Conservation (phyloP, 1,140 invertebrate species). For the Acromyrmex charruanus region DNA sequence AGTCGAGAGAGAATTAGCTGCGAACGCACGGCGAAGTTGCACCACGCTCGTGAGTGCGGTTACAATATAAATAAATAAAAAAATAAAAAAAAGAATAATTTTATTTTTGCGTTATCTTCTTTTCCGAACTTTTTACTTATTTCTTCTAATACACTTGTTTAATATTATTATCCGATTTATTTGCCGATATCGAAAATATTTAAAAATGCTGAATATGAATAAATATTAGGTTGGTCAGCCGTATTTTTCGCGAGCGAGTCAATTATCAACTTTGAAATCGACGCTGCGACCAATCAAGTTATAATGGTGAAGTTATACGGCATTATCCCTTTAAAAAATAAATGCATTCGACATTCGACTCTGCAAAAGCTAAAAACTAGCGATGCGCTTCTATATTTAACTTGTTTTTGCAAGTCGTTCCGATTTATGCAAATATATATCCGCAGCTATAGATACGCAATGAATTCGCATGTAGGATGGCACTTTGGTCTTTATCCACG, state of each 20-base stretch:
- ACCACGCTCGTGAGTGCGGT: too few species aligned
- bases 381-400: slow-evolving; percentile 59
- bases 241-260: slow-evolving; percentile 50
- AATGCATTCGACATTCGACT: slow-evolving; percentile 42
- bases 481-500: slow-evolving; percentile 45
- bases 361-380: slow-evolving; percentile 52
- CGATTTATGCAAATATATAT: slow-evolving; percentile 60
- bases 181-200: slow-evolving; percentile 16
- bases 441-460: slow-evolving; percentile 28
- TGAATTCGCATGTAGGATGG: slow-evolving; percentile 23
- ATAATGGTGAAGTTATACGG: slow-evolving; percentile 53
- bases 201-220: slow-evolving; percentile 33
- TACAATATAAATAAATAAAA: too few species aligned
- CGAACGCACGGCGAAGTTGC: too few species aligned
- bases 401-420: slow-evolving; percentile 50
- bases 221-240: slow-evolving; percentile 11
- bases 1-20: too few species aligned
- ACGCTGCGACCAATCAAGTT: slow-evolving; percentile 62
- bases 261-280: slow-evolving; percentile 65
- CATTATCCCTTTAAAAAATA: slow-evolving; percentile 61
- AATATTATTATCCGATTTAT: slow-evolving; percentile 1
- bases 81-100: not conserved
- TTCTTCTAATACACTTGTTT: slow-evolving; percentile 9
- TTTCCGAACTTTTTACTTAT: not conserved
- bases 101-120: not conserved